phyloP scores from a whole-genome alignment of 2,113 vertebrate genomes.

The Tragelaphus imberbis region DNA sequence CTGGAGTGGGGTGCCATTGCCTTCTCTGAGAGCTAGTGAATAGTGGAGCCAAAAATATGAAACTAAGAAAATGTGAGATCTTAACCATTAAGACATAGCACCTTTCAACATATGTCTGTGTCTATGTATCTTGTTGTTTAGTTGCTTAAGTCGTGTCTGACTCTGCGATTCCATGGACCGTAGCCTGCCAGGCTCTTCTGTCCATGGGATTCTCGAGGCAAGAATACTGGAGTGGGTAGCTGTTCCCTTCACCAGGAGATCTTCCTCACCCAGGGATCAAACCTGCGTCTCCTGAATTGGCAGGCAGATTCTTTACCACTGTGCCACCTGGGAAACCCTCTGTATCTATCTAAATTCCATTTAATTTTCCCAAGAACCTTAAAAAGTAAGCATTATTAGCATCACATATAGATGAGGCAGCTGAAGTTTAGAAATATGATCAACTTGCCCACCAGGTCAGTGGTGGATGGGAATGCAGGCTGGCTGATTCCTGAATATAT shows the following conservation, averaged over 20 bases:
- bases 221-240: background rate
- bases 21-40: background rate
- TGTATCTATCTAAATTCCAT: background rate
- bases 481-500: background rate
- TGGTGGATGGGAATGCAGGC: background rate
- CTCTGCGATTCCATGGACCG: background rate
- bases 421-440: background rate
- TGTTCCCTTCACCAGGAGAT: background rate
- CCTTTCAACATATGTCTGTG: background rate
- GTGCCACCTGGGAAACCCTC: background rate
- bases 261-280: background rate
- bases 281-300: background rate
- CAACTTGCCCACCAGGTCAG: background rate
- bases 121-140: background rate
- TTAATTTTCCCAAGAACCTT: slow-evolving; percentile 8
- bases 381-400: background rate
- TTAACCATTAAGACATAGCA: background rate
- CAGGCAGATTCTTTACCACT: background rate
- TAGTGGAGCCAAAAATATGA: background rate
- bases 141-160: background rate
- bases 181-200: background rate
- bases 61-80: slow-evolving; percentile 4
- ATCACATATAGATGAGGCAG: background rate
- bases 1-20: too few species aligned
- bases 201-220: background rate